A percentile compares a stretch with the other conserved stretches of the same genome.
phyloP scores from a whole-genome alignment of 2,113 vertebrate species.

The Toxotes chatareus region DNA sequence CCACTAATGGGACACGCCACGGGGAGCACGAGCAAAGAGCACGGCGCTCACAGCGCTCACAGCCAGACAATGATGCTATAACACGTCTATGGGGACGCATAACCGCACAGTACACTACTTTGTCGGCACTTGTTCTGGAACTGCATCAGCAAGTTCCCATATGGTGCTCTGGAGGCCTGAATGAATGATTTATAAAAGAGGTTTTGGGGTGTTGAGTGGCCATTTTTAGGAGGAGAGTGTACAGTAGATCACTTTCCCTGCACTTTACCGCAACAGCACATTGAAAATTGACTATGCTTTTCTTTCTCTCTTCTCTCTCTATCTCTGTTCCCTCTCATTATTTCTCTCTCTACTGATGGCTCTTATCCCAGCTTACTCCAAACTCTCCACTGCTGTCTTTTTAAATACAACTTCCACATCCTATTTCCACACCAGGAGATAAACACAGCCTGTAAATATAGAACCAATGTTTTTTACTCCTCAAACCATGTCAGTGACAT shows the following conservation, averaged over 20 bases:
- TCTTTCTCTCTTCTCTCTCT: not conserved
- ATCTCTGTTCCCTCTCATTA: conserved; percentile 34
- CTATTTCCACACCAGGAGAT: conserved; percentile 72
- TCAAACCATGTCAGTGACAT: conserved; percentile 63
- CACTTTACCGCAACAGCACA: conserved; percentile 39
- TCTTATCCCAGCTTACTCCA: conserved; percentile 15
- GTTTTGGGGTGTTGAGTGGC: conserved; percentile 65
- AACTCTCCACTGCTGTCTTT: conserved; percentile 28
- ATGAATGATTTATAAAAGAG: conserved; percentile 71
- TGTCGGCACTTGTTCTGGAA: conserved; percentile 67
- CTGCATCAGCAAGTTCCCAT: conserved; percentile 64
- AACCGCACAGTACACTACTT: conserved; percentile 61
- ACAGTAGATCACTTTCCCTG: conserved; percentile 65
- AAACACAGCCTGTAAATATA: conserved; percentile 77
- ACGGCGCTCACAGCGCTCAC: conserved; percentile 48
- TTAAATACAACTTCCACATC: conserved; percentile 66
- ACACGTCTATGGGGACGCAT: conserved; percentile 69
- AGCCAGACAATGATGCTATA: conserved; percentile 66
- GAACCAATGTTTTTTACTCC: conserved; percentile 61
- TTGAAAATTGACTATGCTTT: conserved; percentile 29
- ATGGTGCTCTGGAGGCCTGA: conserved; percentile 58
- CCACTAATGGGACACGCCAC: conserved; percentile 62
- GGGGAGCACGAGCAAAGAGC: conserved; percentile 65
- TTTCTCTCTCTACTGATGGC: conserved; percentile 12
- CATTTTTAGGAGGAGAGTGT: conserved; percentile 54